Percentiles rank a stretch among this genome's conserved stretches.
phyloP scores from a whole-genome alignment of 2,888 invertebrate genomes.

The Patella caerulea region DNA sequence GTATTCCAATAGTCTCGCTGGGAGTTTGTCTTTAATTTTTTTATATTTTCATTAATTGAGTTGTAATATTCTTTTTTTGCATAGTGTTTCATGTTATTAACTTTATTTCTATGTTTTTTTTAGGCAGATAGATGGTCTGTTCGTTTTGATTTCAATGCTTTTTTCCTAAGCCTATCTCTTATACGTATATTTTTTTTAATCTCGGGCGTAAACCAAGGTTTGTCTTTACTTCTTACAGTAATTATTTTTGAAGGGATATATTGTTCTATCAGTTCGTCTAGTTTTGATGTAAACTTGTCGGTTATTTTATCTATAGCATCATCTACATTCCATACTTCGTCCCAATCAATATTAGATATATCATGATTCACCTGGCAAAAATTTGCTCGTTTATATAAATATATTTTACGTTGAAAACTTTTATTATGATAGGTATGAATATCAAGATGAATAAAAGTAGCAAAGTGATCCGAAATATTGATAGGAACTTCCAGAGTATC shows the following conservation, averaged over 20 bases:
- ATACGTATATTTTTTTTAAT: not conserved
- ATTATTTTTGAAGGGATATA: not conserved
- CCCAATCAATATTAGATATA: not conserved
- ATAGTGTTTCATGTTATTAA: not conserved
- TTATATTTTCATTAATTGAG: constrained; percentile 1
- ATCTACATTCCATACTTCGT: not conserved
- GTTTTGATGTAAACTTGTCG: not conserved
- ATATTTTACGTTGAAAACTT: not conserved
- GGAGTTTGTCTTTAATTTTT: not conserved
- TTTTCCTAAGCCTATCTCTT: not conserved
- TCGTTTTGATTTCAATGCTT: not conserved
- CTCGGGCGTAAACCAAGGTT: not conserved
- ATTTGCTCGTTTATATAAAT: not conserved
- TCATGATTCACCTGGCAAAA: not conserved
- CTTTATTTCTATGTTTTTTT: not conserved
- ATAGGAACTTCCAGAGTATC: not conserved
- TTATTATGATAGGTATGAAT: not conserved
- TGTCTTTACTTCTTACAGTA: not conserved
- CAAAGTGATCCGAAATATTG: not conserved
- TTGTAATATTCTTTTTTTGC: not conserved
- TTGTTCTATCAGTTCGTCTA: not conserved
- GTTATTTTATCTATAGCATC: not conserved
- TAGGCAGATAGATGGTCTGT: not conserved
- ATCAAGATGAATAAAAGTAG: not conserved
- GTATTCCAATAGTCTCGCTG: not conserved